Base-by-base conservation (phyloP, 2,888 invertebrate genomes). In the Anaspis maculata region DNA sequence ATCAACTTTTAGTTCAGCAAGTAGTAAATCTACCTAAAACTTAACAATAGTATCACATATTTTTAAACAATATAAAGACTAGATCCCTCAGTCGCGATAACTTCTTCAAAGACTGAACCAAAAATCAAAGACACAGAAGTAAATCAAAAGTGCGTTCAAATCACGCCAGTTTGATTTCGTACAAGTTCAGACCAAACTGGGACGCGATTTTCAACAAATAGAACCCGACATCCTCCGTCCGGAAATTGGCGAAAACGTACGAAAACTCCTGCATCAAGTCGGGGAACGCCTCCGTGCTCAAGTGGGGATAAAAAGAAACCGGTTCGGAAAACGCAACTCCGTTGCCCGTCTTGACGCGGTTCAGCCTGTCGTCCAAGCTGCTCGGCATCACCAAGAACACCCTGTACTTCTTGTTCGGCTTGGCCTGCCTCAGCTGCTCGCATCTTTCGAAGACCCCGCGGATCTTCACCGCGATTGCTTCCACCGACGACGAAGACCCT, bases 251-350 rank as follows among this genome's bases (percentile, higher is more conserved):
- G 31, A 44, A 51, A 32, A 51, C 46, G 39, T 32, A 26, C 13
- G 54, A 42, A 37, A 61, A 59, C 11, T 66, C 56, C 2, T 59
- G 57, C 12, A 71, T 70, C 23, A 76, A 66, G 26, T 71, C 69
- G 0, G 85, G 83, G 33, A 83, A 69, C 1, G 82, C 83, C 64
- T 88, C 87, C 0, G 74, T 74, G 25, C 83, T 80, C 37, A 86
- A 65, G 62, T 88, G 87, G 1, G 86, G 87, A 68, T 78, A 84
- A 62, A 82, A 83, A 1, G 71, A 69, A 32, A 70, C 67, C 2
- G 75, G 64, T 41, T 73, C 64, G 15, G 67, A 62, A 39, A 77
- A 57, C 45, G 67, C 62, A 27, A 76, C 59, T 32, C 69, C 63
- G 21, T 57, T 53, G 13, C 45, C 49, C 10, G 43, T 33, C 7